Percentiles rank a stretch among this genome's conserved stretches.
Conservation (phyloP, 92 coral and sea anemone species). For the Palythoa caribaeorum region DNA sequence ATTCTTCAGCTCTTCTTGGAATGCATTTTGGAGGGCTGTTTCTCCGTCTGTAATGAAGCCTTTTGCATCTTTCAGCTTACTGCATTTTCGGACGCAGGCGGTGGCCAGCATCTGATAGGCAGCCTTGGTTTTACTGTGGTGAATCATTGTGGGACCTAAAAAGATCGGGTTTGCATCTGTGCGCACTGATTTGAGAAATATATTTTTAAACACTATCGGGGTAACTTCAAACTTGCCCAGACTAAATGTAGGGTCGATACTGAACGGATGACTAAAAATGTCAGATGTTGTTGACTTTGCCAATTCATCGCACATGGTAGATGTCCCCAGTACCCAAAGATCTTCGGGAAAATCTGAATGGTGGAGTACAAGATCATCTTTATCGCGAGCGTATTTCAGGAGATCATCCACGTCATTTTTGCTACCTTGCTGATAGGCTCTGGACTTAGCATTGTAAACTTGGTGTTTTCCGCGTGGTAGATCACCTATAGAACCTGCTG, state of each 20-base stretch:
- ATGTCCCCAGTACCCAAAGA: background rate
- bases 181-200: background rate
- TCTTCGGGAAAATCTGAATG: background rate
- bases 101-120: background rate
- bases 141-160: background rate
- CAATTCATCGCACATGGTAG: background rate
- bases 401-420: conserved; percentile 60
- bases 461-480: conserved; percentile 57
- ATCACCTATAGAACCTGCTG: conserved; percentile 31
- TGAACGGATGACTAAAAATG: background rate
- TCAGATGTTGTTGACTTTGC: background rate
- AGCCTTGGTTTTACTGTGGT: background rate
- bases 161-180: background rate
- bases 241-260: background rate
- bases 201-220: background rate
- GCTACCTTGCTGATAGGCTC: conserved; percentile 16
- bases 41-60: background rate
- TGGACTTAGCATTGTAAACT: conserved; percentile 53
- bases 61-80: background rate
- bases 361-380: background rate
- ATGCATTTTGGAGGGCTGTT: background rate
- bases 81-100: background rate
- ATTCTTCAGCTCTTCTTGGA: conserved; percentile 19
- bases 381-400: background rate
- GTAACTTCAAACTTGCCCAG: background rate